These are phyloP conservation scores for Nasonia oneida DNA, from an alignment of 2,888 invertebrate species.

Conservation along the genomic window DNA sequence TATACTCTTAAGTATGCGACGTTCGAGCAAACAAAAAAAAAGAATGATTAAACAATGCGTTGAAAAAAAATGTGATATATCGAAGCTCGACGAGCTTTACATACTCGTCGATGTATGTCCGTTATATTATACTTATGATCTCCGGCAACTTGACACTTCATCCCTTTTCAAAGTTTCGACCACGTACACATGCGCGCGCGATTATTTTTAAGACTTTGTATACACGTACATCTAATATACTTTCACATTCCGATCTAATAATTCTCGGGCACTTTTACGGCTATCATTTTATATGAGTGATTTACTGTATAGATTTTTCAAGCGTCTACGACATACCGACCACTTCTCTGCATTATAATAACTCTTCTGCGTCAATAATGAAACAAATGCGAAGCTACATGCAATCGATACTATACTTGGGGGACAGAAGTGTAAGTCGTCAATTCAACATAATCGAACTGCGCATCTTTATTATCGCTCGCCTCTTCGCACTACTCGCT, in stretches of 20 bases:
- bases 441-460: conserved; percentile 40
- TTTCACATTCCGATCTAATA: not conserved
- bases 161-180: not conserved
- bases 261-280: not conserved
- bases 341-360: not conserved
- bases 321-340: not conserved
- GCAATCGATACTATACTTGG: conserved; percentile 36
- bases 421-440: conserved; percentile 18
- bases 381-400: not conserved
- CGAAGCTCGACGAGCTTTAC: not conserved
- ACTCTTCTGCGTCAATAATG: not conserved
- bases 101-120: not conserved
- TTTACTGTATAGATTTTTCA: conserved; percentile 31
- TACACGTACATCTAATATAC: not conserved
- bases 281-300: not conserved
- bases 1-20: not conserved
- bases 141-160: not conserved
- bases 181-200: not conserved
- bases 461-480: conserved; percentile 27
- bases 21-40: not conserved
- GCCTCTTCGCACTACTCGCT: conserved; percentile 36
- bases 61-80: not conserved
- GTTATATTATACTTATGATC: not conserved
- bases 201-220: conserved; percentile 1
- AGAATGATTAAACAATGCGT: not conserved